phyloP scores from a whole-genome alignment of 1,140 invertebrate species.

The Apolygus lucorum region DNA sequence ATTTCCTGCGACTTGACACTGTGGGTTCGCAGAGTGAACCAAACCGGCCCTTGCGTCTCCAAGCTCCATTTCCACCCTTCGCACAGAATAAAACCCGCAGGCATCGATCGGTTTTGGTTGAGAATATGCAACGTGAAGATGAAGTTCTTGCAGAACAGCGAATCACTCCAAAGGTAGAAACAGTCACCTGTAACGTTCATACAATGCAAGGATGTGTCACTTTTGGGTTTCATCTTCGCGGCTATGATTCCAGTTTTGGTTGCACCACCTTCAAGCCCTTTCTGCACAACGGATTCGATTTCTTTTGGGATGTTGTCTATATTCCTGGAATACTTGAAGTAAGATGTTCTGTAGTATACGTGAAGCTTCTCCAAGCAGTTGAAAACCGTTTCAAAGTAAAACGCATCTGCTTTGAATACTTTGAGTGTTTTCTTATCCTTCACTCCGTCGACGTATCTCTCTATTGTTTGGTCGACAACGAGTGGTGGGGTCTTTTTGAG shows the following conservation, averaged over 20 bases:
- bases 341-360: background rate
- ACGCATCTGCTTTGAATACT: background rate
- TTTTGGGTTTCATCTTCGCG: background rate
- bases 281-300: background rate
- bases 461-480: background rate
- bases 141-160: background rate
- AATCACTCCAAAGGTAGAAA: conserved; percentile 2
- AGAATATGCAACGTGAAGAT: background rate
- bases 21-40: background rate
- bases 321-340: background rate
- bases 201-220: background rate
- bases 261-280: background rate
- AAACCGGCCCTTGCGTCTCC: conserved; percentile 3
- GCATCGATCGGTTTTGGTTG: background rate
- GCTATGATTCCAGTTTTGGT: background rate
- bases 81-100: background rate
- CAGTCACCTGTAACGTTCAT: background rate
- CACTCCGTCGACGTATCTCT: background rate
- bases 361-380: background rate
- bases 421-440: background rate
- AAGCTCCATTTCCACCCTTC: background rate
- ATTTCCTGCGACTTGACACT: background rate
- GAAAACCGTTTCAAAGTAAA: background rate
- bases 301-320: background rate
- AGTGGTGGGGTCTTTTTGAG: background rate